Evolutionary conservation across 2,797 vertebrate species (phyloP).

Genomic region (Caiman crocodilus): DNA sequence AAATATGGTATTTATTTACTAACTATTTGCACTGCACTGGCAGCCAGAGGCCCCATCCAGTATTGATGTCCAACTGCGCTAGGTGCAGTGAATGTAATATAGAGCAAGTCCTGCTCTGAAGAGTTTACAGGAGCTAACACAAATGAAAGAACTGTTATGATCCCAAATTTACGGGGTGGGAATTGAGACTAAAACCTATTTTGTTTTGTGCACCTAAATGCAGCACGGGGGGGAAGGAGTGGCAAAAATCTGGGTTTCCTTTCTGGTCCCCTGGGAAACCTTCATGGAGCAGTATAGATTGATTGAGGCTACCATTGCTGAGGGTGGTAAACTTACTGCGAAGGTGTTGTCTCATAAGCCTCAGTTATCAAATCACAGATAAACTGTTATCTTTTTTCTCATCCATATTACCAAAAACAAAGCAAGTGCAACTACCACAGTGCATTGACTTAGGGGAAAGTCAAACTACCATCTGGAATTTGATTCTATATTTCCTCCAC

Average conservation of each 20-base stretch:
- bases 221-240: too few species aligned
- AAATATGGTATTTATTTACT: too few species aligned
- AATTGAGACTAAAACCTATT: background rate
- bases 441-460: slow-evolving; percentile 21
- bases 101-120: background rate
- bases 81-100: background rate
- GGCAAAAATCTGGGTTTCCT: accelerated
- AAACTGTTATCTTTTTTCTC: background rate
- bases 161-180: background rate
- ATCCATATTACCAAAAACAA: slow-evolving; percentile 15
- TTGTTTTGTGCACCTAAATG: background rate
- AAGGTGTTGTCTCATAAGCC: too few species aligned
- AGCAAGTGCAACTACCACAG: background rate
- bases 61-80: background rate
- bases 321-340: too few species aligned
- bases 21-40: slow-evolving; percentile 34
- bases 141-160: background rate
- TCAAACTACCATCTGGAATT: background rate
- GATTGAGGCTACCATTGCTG: too few species aligned
- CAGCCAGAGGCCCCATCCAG: slow-evolving; percentile 34
- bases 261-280: background rate
- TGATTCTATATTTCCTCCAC: background rate
- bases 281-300: background rate
- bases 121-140: background rate
- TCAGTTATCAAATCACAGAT: too few species aligned